Base-by-base conservation (phyloP, 2,888 invertebrate genomes). In the Protophormia terraenovae region DNA sequence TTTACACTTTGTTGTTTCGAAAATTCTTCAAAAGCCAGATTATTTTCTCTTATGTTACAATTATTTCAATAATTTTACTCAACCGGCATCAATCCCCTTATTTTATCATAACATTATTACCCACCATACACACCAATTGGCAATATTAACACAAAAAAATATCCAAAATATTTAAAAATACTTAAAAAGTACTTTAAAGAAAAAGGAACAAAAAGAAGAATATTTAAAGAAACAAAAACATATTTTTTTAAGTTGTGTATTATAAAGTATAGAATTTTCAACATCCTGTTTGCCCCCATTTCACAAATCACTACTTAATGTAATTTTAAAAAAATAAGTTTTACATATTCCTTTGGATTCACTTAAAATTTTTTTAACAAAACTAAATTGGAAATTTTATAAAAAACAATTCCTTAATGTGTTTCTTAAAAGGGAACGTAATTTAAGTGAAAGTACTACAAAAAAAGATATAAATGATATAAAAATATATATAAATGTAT, bases 241-340 rank as follows among this genome's bases (percentile, higher is more conserved):
- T 62, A 32, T 38, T 29, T 76, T 64, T 80, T 62, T 76, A 84
- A 81, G 58, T 72, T 81, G 67, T 84, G 72, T 81, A 80, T 64
- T 66, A 81, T 76, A 58, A 35, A 62, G 41, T 19, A 47, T 41
- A 45, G 14, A 29, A n/a, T 47, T 66, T 29, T 24, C 45, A 41
- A 14, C 14, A 41, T n/a, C n/a, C n/a, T n/a, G n/a, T n/a, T n/a
- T n/a, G n/a, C n/a, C n/a, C 41, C 55, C 55, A 41, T 19, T 71
- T 58, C 32, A 32, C 32, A 73, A 73, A 75, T 38, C 38, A 64
- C 27, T 29, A 24, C 19, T 38, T 64, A 22, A 38, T 38, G 35
- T 12, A 6, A 50, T 50, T 50, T 64, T 53, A 16, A 50, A 50
- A 8, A 4, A 5, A 19, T 41, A 41, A 41, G 41, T 14, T 12